Evolutionary conservation across 1,140 invertebrate species (phyloP).

Genomic region (Drosophila mayri): DNA sequence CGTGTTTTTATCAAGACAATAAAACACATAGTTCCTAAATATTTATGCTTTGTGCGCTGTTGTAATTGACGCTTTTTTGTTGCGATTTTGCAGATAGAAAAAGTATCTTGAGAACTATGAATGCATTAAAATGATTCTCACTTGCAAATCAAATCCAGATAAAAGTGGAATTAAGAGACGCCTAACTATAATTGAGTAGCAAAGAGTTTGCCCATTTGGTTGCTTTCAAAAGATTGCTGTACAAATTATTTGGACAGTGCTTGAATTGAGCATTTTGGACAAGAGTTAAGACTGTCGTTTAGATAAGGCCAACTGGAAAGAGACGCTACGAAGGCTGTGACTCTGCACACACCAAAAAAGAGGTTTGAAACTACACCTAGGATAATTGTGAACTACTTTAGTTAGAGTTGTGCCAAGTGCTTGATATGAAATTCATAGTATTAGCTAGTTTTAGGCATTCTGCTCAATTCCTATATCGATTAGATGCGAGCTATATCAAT

Average conservation of each 20-base stretch:
- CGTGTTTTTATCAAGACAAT: neutral
- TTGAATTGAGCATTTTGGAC: constrained; percentile 19
- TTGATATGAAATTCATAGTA: constrained; percentile 7
- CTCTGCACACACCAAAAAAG: neutral
- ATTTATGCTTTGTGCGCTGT: neutral
- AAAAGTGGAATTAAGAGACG: neutral
- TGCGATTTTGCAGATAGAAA: neutral
- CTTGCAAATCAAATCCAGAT: neutral
- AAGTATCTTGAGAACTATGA: no score
- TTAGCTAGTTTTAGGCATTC: neutral
- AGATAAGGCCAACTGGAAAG: constrained; percentile 43
- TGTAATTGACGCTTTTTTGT: constrained; percentile 3
- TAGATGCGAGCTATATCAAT: constrained; percentile 2
- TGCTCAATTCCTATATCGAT: constrained; percentile 1
- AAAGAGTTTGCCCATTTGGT: constrained; percentile 2
- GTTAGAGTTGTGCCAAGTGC: constrained; percentile 7
- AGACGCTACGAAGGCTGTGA: constrained; percentile 17
- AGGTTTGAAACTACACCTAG: constrained; percentile 7
- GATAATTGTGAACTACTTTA: constrained; percentile 10
- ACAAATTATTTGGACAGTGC: constrained; percentile 17
- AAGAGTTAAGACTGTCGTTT: constrained; percentile 24
- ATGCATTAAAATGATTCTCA: neutral
- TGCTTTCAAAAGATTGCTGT: constrained; percentile 8
- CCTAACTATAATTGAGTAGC: constrained; percentile 1
- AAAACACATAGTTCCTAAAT: constrained; percentile 7